phyloP scores from a whole-genome alignment of 2,113 vertebrate genomes.

The Heterotis niloticus region DNA sequence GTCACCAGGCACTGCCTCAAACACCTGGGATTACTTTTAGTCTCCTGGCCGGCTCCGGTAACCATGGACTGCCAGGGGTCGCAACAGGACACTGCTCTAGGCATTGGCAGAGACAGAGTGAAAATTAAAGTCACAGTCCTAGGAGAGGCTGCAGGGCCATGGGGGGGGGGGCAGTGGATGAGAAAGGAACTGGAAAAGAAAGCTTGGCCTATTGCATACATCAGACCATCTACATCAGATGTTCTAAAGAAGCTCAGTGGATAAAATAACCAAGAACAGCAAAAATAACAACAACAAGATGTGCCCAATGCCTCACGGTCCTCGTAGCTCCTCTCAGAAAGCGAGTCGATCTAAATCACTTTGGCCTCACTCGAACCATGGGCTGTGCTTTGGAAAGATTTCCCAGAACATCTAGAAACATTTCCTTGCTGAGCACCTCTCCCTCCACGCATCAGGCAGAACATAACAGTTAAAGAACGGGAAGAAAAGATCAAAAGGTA shows the following conservation, averaged over 20 bases:
- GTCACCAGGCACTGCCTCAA: too few relatives aligned
- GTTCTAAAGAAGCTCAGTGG: not conserved
- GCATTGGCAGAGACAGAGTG: constrained; percentile 12
- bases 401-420: not conserved
- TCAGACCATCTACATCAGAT: not conserved
- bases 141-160: not conserved
- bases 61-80: not conserved
- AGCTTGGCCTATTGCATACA: not conserved
- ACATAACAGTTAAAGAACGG: not conserved
- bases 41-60: not conserved
- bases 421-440: not conserved
- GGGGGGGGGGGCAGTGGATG: not conserved
- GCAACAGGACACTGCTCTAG: not conserved
- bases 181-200: not conserved
- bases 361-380: not conserved
- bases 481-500: not conserved
- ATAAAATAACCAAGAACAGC: too few relatives aligned
- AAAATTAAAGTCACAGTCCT: constrained; percentile 1
- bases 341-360: too few relatives aligned
- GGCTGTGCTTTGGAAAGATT: not conserved
- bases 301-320: not conserved
- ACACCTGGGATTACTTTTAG: not conserved
- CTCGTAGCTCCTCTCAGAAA: not conserved
- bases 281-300: not conserved
- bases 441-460: not conserved